Percentiles rank a stretch among this genome's conserved stretches.
phyloP scores from a whole-genome alignment of 2,888 invertebrate species.

The Schizaphis graminum region DNA sequence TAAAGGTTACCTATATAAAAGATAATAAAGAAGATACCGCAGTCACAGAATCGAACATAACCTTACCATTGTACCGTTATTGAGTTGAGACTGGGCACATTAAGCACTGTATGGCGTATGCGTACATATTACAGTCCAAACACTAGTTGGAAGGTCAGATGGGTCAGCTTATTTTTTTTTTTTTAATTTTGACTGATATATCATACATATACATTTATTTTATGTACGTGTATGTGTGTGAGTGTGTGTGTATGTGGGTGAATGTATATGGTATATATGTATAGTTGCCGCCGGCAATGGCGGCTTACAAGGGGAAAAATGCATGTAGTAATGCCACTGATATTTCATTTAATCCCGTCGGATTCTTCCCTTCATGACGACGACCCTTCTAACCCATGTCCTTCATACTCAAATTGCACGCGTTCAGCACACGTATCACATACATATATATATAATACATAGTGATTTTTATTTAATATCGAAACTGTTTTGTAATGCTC shows the following conservation, averaged over 20 bases:
- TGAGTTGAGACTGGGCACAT: not conserved
- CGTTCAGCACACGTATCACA: constrained; percentile 30
- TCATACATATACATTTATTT: not conserved
- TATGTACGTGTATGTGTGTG: not conserved
- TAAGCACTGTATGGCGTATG: not conserved
- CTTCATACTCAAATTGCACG: not conserved
- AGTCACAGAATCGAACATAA: not conserved
- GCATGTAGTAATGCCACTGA: not conserved
- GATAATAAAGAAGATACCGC: not conserved
- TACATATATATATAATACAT: not conserved
- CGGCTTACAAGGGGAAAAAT: not conserved
- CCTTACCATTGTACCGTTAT: not conserved
- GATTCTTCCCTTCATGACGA: not conserved
- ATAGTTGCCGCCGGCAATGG: not conserved
- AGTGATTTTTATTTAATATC: constrained; percentile 59
- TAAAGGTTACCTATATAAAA: not conserved
- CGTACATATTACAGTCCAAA: not conserved
- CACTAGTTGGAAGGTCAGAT: not conserved
- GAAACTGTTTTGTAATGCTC: constrained; percentile 60
- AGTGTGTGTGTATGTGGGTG: not conserved
- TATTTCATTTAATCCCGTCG: constrained; percentile 26
- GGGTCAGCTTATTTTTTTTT: not conserved
- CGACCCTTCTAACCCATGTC: not conserved
- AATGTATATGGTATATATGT: not conserved
- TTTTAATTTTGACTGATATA: not conserved